Conservation (phyloP, 37 sponge, comb jelly and placozoan genomes). For the Amphimedon queenslandica region DNA sequence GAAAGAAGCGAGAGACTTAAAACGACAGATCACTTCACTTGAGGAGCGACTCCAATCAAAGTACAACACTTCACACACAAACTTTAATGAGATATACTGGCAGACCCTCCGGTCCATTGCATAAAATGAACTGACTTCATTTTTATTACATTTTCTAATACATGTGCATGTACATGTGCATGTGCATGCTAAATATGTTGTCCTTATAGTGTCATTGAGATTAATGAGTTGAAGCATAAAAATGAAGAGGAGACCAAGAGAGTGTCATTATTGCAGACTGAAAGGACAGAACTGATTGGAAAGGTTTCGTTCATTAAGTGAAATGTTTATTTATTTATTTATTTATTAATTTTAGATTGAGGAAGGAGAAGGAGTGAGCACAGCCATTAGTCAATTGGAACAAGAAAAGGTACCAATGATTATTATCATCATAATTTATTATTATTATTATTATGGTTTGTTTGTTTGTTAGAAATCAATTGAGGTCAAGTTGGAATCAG, state of each 20-base stretch:
- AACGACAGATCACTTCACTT: constrained; percentile 32
- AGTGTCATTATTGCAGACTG: constrained; percentile 40
- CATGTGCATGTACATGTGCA: no score
- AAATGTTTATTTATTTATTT: no score
- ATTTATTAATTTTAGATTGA: no score
- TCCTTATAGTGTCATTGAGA: constrained; percentile 23
- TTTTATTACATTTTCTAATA: no score
- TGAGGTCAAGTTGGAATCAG: constrained; percentile 37
- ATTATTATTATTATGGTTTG: no score
- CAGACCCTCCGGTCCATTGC: no score
- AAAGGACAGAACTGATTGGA: constrained; percentile 57
- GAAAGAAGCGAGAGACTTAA: constrained; percentile 42
- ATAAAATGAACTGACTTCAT: no score
- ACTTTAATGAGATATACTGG: not conserved
- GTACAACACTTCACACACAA: no score
- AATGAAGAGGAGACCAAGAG: constrained; percentile 33
- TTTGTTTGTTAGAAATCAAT: constrained; percentile 31
- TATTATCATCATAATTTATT: no score
- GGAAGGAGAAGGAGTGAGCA: constrained; percentile 65
- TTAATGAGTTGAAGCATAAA: constrained; percentile 26
- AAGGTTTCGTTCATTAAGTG: constrained; percentile 42
- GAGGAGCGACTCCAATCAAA: no score
- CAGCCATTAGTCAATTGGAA: constrained; percentile 69
- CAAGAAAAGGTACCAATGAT: constrained; percentile 82
- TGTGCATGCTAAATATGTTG: no score